Conservation (phyloP, 2,113 vertebrate species). For the Phyllostomus hastatus region DNA sequence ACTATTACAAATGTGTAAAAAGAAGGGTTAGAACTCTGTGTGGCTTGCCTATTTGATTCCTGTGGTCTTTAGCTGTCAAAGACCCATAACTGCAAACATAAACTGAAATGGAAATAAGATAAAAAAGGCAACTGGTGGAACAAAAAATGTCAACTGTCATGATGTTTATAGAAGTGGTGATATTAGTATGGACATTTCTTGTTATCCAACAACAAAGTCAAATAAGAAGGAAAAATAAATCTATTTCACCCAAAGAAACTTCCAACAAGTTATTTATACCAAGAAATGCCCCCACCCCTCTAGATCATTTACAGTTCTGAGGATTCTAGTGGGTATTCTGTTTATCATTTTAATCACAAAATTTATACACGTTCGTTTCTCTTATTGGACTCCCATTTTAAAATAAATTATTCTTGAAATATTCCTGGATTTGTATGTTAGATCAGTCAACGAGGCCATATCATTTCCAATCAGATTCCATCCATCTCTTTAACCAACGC, state of each 20-base stretch:
- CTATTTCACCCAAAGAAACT: constrained; percentile 44
- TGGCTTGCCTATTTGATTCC: constrained; percentile 52
- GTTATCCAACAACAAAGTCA: constrained; percentile 31
- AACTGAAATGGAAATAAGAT: constrained; percentile 15
- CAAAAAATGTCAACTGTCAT: constrained; percentile 39
- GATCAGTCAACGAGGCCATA: constrained; percentile 5
- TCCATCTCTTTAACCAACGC: neutral
- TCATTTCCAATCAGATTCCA: constrained; percentile 34
- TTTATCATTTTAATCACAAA: constrained; percentile 37
- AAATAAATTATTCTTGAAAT: constrained; percentile 42
- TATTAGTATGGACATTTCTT: constrained; percentile 44
- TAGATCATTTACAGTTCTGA: neutral
- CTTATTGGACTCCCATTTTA: neutral
- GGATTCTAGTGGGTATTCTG: constrained; percentile 38
- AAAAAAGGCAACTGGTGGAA: constrained; percentile 29
- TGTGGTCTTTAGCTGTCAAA: constrained; percentile 59
- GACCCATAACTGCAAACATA: constrained; percentile 41
- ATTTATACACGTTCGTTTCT: constrained; percentile 27
- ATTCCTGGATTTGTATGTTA: constrained; percentile 28
- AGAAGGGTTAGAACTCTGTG: constrained; percentile 57
- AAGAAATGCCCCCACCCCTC: constrained; percentile 65
- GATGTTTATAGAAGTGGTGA: constrained; percentile 8
- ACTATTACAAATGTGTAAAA: constrained; percentile 59
- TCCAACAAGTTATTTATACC: constrained; percentile 41
- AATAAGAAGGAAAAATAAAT: neutral